These are phyloP conservation scores for Pedicia rivosa DNA, from an alignment of 2,888 invertebrate species.

Conservation along the genomic window DNA sequence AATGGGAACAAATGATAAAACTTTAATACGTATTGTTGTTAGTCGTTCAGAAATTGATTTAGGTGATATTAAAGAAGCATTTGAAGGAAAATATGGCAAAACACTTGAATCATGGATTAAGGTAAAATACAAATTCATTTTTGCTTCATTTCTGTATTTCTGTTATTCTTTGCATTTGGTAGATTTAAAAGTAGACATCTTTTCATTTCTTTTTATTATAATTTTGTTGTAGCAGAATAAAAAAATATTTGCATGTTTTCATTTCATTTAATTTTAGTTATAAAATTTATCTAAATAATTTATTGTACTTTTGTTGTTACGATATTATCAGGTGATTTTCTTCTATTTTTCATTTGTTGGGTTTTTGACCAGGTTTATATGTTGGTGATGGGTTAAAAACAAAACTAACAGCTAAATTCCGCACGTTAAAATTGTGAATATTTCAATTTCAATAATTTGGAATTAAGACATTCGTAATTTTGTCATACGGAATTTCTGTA, in stretches of 20 bases:
- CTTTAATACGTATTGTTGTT: constrained; percentile 80
- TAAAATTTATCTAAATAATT: neutral
- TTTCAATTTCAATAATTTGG: too few species aligned
- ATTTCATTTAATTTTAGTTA: neutral
- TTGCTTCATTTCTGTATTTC: neutral
- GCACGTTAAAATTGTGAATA: too few species aligned
- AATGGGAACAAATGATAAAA: constrained; percentile 72
- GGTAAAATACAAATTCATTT: constrained; percentile 33
- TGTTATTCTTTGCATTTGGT: too few species aligned
- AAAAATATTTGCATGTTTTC: neutral
- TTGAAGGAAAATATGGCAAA: constrained; percentile 68
- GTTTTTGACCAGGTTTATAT: constrained; percentile 12
- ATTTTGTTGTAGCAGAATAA: neutral
- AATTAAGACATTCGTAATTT: too few species aligned
- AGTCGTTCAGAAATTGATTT: constrained; percentile 85
- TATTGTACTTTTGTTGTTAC: neutral
- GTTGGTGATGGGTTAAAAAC: constrained; percentile 13
- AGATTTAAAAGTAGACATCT: too few species aligned
- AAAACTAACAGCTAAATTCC: too few species aligned
- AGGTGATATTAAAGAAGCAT: constrained; percentile 83
- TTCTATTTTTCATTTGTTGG: constrained; percentile 3
- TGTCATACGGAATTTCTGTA: too few species aligned
- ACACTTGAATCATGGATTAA: constrained; percentile 70
- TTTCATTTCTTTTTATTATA: too few species aligned
- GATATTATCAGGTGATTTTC: neutral